Base-by-base conservation (phyloP, 2,113 vertebrate species). In the Paramisgurnus dabryanus region DNA sequence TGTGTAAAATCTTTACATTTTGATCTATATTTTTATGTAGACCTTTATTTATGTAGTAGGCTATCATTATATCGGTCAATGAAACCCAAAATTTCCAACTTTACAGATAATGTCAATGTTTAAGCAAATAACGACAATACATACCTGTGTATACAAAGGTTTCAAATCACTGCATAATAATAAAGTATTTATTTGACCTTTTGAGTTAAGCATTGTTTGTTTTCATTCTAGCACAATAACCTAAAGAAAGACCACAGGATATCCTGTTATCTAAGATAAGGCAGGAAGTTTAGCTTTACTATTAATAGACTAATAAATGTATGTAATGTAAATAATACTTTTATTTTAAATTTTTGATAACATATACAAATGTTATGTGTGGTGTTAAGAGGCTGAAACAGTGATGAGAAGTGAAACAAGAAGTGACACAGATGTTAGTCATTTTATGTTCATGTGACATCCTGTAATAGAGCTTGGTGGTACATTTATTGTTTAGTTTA, bases 231-330 rank as follows among this genome's bases (percentile, higher is more conserved):
- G 40, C 41, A 71, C 74, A 41, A 18, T 45, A 60, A 47, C 2
- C 67, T 70, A 17, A 39, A 66, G 61, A 58, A 69, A 12, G 50
- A 6, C n/a, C 47, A 53, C 2, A 69, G 68, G 63, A 61, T 43
- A 15, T 79, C 72, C 45, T 78, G 61, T 49, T 60, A 18, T 64
- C 34, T 50, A 34, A 47, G 47, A 5, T 57, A 66, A 71, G 50
- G 60, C 72, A 67, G 79, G 68, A 78, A 73, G 68, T 80, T 67
- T 10, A 50, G 1, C 58, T 41, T 70, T 55, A 27, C 4, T 6
- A 15, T 41, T 57, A 57, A 9, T 13, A 18, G 11, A 15, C 12
- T 34, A 18, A 18, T 34, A 15, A 73, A 64, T 34, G 3, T 65
- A 34, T 61, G 17, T 67, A 53, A 78, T 22, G 67, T 13, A 9